Percentiles rank a stretch among this genome's conserved stretches.
These are phyloP conservation scores for Sepioteuthis lessoniana DNA, from an alignment of 2,888 invertebrate genomes.

Conservation along the genomic window DNA sequence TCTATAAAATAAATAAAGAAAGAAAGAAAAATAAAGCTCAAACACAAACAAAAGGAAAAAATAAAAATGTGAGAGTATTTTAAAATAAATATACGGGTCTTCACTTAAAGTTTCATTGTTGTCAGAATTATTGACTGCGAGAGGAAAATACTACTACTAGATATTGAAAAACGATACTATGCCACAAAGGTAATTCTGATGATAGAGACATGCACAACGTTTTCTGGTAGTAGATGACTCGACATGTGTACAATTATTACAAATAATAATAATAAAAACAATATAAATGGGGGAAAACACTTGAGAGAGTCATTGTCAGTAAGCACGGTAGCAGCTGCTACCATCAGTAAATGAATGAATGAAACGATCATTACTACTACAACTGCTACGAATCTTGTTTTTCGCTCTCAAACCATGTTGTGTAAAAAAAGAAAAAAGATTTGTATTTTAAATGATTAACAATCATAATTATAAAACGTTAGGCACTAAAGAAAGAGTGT, in stretches of 20 bases:
- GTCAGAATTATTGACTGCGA: no score
- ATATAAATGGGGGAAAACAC: not conserved
- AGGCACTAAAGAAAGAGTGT: not conserved
- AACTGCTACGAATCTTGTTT: not conserved
- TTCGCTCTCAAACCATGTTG: not conserved
- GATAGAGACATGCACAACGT: not conserved
- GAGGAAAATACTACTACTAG: no score
- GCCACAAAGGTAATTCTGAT: no score
- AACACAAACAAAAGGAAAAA: no score
- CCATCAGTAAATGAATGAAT: not conserved
- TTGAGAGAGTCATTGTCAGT: not conserved
- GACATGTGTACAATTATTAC: not conserved
- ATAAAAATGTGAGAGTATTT: no score
- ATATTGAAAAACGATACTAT: no score
- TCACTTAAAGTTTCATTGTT: no score
- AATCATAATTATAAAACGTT: not conserved
- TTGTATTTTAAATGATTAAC: not conserved
- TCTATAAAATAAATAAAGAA: no score
- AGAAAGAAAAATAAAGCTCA: no score
- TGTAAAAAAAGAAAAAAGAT: not conserved
- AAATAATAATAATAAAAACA: not conserved
- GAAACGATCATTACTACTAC: not conserved
- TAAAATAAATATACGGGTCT: no score
- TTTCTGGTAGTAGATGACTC: not conserved
- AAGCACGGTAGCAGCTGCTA: not conserved